Evolutionary conservation across 2,797 vertebrate species (phyloP).

Genomic region (Meda fulgida): DNA sequence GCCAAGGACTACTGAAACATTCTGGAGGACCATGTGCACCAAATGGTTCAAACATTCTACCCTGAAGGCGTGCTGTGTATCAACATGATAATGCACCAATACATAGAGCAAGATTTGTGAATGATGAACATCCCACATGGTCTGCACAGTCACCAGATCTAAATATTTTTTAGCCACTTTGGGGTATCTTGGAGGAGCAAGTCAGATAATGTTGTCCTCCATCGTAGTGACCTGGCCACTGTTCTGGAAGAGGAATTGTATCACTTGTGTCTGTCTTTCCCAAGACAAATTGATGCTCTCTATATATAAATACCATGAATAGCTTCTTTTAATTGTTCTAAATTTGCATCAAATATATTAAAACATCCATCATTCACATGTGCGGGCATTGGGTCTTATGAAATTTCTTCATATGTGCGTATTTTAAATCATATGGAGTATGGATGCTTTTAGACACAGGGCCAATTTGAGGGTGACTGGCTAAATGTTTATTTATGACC

Average conservation of each 20-base stretch:
- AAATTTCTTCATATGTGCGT: not conserved
- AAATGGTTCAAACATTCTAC: too few species aligned
- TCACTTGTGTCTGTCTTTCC: too few species aligned
- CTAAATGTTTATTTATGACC: conserved; percentile 38
- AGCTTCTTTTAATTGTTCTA: not conserved
- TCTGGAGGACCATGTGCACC: too few species aligned
- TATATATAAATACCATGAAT: not conserved
- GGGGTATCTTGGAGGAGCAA: too few species aligned
- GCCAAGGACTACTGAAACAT: too few species aligned
- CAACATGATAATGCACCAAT: too few species aligned
- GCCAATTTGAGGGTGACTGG: conserved; percentile 25
- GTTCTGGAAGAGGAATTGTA: too few species aligned
- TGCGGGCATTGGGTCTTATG: not conserved
- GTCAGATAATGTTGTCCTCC: too few species aligned
- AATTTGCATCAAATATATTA: not conserved
- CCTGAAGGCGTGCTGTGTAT: too few species aligned
- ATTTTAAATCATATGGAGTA: conserved; percentile 23
- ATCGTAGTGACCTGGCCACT: too few species aligned
- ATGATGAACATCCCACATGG: not conserved
- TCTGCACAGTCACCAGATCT: not conserved
- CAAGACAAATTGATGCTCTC: too few species aligned
- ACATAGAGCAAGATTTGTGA: not conserved
- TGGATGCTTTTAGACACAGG: conserved; percentile 13
- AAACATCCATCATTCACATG: not conserved
- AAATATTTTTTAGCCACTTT: not conserved